Conservation (phyloP, 2,888 invertebrate genomes). For the Smittia sp. region DNA sequence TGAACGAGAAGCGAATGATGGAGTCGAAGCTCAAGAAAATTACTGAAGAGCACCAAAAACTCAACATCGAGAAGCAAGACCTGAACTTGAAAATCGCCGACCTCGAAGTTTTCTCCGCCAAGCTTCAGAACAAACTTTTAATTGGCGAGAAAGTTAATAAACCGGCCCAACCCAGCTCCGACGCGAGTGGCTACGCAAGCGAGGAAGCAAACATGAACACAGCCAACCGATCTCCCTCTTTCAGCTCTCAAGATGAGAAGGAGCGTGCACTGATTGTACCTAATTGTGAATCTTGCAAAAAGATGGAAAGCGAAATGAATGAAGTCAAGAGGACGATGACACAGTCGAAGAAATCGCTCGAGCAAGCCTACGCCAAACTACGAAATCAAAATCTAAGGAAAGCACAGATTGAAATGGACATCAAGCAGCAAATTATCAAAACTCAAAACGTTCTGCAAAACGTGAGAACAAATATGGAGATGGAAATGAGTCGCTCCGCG, state of each 20-base stretch:
- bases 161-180: conserved; percentile 47
- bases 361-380: conserved; percentile 73
- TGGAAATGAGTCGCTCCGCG: conserved; percentile 45
- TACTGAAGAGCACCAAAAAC: conserved; percentile 55
- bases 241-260: conserved; percentile 44
- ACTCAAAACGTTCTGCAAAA: conserved; percentile 73
- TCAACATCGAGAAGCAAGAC: conserved; percentile 50
- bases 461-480: conserved; percentile 71
- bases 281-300: conserved; percentile 51
- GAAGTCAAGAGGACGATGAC: conserved; percentile 68
- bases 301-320: conserved; percentile 65
- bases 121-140: conserved; percentile 50
- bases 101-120: conserved; percentile 49
- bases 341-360: conserved; percentile 70
- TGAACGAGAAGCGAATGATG: conserved; percentile 65
- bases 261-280: not conserved
- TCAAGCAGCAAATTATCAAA: conserved; percentile 76
- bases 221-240: not conserved
- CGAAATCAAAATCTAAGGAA: conserved; percentile 76
- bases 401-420: conserved; percentile 77
- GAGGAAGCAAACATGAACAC: conserved; percentile 46
- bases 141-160: conserved; percentile 43
- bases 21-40: conserved; percentile 64
- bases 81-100: conserved; percentile 48
- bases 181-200: conserved; percentile 55